A percentile compares a stretch with the other conserved stretches of the same genome.
Evolutionary conservation across 2,888 invertebrate genomes (phyloP).

Genomic region (Trichogramma evanescens): DNA sequence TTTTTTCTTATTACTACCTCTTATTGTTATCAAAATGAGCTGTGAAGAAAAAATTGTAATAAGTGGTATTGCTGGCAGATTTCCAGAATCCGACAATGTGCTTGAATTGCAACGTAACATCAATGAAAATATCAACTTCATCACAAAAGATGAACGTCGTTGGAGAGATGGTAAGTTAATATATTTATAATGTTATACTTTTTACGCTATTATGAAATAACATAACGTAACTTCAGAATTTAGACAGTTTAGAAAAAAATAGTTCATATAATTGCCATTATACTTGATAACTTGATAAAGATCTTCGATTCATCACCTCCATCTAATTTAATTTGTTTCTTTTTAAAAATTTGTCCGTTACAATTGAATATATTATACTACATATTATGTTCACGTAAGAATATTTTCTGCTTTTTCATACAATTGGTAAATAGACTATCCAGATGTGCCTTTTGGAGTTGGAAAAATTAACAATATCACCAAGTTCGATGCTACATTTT

Average conservation of each 20-base stretch:
- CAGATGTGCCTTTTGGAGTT: neutral
- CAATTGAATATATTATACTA: neutral
- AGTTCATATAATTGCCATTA: too few species aligned
- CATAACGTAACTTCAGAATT: neutral
- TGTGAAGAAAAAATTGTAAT: conserved; percentile 57
- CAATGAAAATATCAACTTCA: conserved; percentile 68
- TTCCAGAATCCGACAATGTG: conserved; percentile 72
- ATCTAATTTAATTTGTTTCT: neutral
- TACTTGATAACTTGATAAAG: neutral
- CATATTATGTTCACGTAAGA: neutral
- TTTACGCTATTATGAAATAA: neutral
- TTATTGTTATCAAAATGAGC: too few species aligned
- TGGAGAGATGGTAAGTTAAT: conserved; percentile 40
- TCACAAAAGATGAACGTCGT: conserved; percentile 47
- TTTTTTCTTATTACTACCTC: too few species aligned
- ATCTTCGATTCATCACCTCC: neutral
- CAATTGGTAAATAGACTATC: neutral
- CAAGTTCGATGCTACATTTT: neutral
- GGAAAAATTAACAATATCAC: neutral
- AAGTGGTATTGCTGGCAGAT: conserved; percentile 63
- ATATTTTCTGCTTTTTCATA: neutral
- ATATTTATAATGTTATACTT: neutral
- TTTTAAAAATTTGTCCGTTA: neutral
- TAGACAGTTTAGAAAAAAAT: too few species aligned
- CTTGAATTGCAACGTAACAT: conserved; percentile 64